Percentiles rank a stretch among this genome's conserved stretches.
Evolutionary conservation across 64 coral and sea anemone genomes (phyloP).

Genomic region (Dendronephthya gigantea): DNA sequence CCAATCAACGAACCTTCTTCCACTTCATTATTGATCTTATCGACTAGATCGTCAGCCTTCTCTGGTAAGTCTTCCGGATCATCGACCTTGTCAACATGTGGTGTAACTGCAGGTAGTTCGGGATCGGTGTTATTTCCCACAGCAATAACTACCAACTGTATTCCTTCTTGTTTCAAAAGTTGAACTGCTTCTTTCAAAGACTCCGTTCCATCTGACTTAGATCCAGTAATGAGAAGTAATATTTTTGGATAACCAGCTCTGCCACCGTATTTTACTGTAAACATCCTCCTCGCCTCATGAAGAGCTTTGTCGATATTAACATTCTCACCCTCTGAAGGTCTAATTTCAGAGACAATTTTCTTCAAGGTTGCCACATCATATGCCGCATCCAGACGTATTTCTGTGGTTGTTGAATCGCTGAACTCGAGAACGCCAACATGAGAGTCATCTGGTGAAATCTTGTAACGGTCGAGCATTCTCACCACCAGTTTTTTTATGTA

Average conservation of each 20-base stretch:
- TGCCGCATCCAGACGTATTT: background rate
- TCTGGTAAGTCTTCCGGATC: background rate
- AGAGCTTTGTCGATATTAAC: slow-evolving; percentile 65
- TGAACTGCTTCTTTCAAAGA: slow-evolving; percentile 25
- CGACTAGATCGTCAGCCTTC: background rate
- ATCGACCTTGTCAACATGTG: background rate
- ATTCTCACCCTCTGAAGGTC: slow-evolving; percentile 18
- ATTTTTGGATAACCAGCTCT: slow-evolving; percentile 35
- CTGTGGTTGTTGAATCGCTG: background rate
- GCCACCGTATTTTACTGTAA: slow-evolving; percentile 33
- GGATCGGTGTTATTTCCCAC: slow-evolving; percentile 3
- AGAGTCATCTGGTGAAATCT: background rate
- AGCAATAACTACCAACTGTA: background rate
- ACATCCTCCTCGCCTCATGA: slow-evolving; percentile 38
- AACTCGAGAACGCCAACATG: background rate
- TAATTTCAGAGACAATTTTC: slow-evolving; percentile 25
- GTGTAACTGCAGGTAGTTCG: background rate
- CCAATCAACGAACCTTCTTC: background rate
- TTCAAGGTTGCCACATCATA: slow-evolving; percentile 13
- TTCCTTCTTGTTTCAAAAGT: background rate
- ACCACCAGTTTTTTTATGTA: background rate
- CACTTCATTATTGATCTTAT: background rate
- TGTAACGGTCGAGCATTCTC: background rate
- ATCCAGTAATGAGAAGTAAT: slow-evolving; percentile 52
- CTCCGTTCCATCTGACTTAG: slow-evolving; percentile 30